Evolutionary conservation across 2,797 vertebrate species (phyloP).

Genomic region (Eulemur albifrons): DNA sequence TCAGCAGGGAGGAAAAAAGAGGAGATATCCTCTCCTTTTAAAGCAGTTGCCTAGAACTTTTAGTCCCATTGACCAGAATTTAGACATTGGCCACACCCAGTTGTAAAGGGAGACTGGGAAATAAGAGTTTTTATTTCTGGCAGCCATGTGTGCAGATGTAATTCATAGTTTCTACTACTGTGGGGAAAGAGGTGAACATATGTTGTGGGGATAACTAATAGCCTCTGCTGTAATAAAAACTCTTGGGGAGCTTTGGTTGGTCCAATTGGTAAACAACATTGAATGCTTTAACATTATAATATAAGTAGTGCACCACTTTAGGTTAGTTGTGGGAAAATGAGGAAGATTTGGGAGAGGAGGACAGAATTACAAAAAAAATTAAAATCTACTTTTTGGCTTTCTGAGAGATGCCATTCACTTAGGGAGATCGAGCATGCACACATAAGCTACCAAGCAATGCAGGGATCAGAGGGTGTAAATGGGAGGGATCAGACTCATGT

Average conservation of each 20-base stretch:
- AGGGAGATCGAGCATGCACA: neutral
- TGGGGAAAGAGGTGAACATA: neutral
- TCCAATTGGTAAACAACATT: neutral
- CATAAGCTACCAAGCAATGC: neutral
- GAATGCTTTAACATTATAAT: neutral
- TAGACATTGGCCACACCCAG: neutral
- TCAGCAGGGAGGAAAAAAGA: neutral
- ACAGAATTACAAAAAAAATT: neutral
- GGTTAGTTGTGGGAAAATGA: neutral
- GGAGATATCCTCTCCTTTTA: neutral
- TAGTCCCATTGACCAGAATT: neutral
- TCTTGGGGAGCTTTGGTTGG: neutral
- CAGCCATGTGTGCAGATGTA: neutral
- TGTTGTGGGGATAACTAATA: neutral
- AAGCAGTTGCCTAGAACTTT: neutral
- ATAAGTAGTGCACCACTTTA: neutral
- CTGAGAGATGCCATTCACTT: neutral
- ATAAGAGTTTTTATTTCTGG: constrained; percentile 37
- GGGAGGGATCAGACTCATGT: neutral
- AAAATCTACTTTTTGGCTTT: neutral
- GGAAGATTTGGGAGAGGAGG: neutral
- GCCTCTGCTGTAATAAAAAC: neutral
- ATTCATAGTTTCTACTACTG: neutral
- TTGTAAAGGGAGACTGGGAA: constrained; percentile 18
- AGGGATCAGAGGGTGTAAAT: neutral